Evolutionary conservation across 37 sponge, comb jelly and placozoan genomes (phyloP).

Genomic region (Trichoplax adhaerens): DNA sequence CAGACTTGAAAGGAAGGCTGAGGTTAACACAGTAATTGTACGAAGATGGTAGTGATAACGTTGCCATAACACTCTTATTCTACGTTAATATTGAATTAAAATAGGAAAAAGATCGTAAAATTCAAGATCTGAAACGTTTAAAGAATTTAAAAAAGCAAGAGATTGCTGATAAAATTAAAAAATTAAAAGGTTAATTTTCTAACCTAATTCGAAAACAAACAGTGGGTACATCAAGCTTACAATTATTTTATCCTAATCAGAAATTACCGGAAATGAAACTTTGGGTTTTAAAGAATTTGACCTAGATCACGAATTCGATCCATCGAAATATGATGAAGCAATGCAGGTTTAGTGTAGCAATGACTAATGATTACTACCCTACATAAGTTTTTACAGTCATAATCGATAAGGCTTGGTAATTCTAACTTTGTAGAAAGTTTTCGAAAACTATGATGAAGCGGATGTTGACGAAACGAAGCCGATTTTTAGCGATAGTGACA

Average conservation of each 20-base stretch:
- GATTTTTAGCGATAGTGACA: conserved; percentile 37
- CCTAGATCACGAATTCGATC: conserved; percentile 70
- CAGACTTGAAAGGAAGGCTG: conserved; percentile 35
- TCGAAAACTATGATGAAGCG: conserved; percentile 1
- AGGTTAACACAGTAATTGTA: conserved; percentile 10
- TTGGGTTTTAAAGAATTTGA: conserved; percentile 57
- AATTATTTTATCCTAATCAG: conserved; percentile 8
- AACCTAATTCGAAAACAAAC: conserved; percentile 1
- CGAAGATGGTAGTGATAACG: not conserved
- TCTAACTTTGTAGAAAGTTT: not conserved
- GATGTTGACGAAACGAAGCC: conserved; percentile 43
- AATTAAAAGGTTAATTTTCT: conserved; percentile 20
- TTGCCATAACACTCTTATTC: not conserved
- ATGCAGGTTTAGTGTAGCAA: conserved; percentile 51
- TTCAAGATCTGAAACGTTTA: conserved; percentile 62
- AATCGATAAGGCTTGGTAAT: not conserved
- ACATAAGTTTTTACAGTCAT: not conserved
- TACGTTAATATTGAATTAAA: not conserved
- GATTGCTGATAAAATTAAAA: conserved; percentile 60
- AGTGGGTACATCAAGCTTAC: not conserved
- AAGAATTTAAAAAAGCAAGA: conserved; percentile 81
- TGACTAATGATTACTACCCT: conserved; percentile 10
- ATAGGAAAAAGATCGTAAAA: conserved; percentile 56
- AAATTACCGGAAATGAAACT: conserved; percentile 45
- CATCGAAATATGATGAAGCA: conserved; percentile 45